Evolutionary conservation across 2,888 invertebrate species (phyloP), one percentile per base, ranked within the genome.

Genomic region (Ceratothoa steindachneri): DNA sequence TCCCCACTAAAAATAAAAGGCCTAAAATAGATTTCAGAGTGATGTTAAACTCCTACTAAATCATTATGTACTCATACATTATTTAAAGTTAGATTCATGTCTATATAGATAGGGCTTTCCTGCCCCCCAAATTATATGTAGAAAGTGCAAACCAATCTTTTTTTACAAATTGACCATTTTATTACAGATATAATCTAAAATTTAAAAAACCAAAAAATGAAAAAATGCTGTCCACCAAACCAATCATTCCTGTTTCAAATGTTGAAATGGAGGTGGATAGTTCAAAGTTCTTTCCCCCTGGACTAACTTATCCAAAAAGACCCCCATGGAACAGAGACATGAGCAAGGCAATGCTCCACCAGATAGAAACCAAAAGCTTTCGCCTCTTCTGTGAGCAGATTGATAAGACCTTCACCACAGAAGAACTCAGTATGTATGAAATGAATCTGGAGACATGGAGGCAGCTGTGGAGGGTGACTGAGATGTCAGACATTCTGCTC

Each of bases 371-470:
- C 82, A 88, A 87, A 82, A 95, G 95, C 85, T 95, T 95, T 83
- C 60, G 77, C 31, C 30, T 78, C 5, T 78, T 78, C 30, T 75
- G 73, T 60, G 73, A 78, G 29, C 52, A 73, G 4, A 41, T 75
- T 65, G 67, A 73, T 24, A 65, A 41, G 19, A 53, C 69, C 3
- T 78, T 75, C 69, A 52, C 64, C 5, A 7, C 29, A 22, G 69
- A 88, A 74, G 87, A 90, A 2, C 85, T 95, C 79, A 93, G 95
- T 67, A 92, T 93, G 82, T 95, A 95, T 84, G 97, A 97, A 84
- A 84, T 96, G 75, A 97, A 97, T 85, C 85, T 97, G 81, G 97
- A 97, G 85, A 97, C 97, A 0, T 97, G 97, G 97, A 85, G 97
- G 15, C 97, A 97, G 82, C 84, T 97, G 77, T 97, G 97, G 97